Conservation (phyloP, 2,888 invertebrate genomes). For the Agrilus mali region DNA sequence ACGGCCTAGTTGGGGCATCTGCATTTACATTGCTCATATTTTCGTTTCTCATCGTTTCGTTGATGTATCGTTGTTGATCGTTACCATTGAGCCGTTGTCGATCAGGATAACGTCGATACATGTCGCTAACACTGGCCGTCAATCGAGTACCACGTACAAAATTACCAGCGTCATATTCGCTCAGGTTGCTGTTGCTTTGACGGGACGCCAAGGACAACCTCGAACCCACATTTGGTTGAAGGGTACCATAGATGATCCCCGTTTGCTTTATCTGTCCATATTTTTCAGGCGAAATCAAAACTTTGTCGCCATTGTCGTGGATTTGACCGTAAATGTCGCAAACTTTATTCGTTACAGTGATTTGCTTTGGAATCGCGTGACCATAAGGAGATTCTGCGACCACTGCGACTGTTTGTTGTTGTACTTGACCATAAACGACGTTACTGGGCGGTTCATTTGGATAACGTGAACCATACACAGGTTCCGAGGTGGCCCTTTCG, state of each 20-base stretch:
- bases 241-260: conserved; percentile 30
- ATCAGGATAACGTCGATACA: conserved; percentile 22
- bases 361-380: conserved; percentile 15
- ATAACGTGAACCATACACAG: neutral
- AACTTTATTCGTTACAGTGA: conserved; percentile 28
- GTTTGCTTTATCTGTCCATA: conserved; percentile 17
- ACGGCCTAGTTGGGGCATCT: conserved; percentile 27
- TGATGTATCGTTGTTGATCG: conserved; percentile 5
- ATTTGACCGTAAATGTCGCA: conserved; percentile 35
- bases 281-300: conserved; percentile 8
- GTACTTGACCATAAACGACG: neutral
- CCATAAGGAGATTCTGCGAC: conserved; percentile 8
- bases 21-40: conserved; percentile 1
- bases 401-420: neutral
- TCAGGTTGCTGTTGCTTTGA: conserved; percentile 19
- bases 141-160: conserved; percentile 30
- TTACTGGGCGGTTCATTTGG: neutral
- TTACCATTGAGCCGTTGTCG: conserved; percentile 8
- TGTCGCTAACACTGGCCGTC: conserved; percentile 32
- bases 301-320: conserved; percentile 23
- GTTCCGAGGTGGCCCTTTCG: conserved; percentile 1
- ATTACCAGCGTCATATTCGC: conserved; percentile 10
- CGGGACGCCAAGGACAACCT: conserved; percentile 14
- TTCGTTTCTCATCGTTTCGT: conserved; percentile 6
- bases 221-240: conserved; percentile 19